These are phyloP conservation scores for Limnephilus auricula DNA, from an alignment of 2,888 invertebrate species.

Conservation along the genomic window DNA sequence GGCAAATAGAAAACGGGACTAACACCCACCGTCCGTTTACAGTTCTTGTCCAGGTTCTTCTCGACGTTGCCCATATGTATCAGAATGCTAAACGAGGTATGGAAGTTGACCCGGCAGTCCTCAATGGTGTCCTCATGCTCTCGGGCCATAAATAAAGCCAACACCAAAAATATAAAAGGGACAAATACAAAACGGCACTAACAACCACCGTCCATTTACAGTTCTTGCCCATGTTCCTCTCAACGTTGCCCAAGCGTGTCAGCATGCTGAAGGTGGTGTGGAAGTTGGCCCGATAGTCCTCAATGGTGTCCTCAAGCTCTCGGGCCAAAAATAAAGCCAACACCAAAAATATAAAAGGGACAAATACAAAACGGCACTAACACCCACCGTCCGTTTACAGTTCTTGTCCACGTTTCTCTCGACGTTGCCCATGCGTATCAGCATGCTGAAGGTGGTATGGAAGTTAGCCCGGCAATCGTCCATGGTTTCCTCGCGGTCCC, in stretches of 20 bases:
- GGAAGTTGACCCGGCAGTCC: conserved; percentile 79
- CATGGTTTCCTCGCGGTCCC: conserved; percentile 67
- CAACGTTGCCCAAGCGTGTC: conserved; percentile 85
- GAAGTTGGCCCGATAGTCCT: conserved; percentile 78
- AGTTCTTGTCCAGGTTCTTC: conserved; percentile 78
- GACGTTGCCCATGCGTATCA: conserved; percentile 85
- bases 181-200: conserved; percentile 16
- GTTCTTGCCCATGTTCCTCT: conserved; percentile 78
- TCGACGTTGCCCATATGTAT: conserved; percentile 86
- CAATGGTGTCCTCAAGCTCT: conserved; percentile 66
- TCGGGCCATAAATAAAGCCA: conserved; percentile 64
- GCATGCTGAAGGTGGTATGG: conserved; percentile 85
- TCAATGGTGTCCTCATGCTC: conserved; percentile 66
- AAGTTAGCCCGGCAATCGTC: conserved; percentile 78
- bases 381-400: conserved; percentile 75
- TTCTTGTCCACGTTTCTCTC: conserved; percentile 80
- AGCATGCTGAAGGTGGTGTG: conserved; percentile 86
- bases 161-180: neutral
- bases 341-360: neutral
- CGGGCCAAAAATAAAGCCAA: conserved; percentile 63
- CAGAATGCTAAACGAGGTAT: conserved; percentile 85
- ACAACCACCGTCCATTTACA: conserved; percentile 76
- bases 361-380: conserved; percentile 22
- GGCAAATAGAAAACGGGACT: neutral
- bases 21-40: conserved; percentile 75